Evolutionary conservation across 2,888 invertebrate species (phyloP), one percentile per base, ranked within the genome.

Genomic region (Cepaea hortensis): DNA sequence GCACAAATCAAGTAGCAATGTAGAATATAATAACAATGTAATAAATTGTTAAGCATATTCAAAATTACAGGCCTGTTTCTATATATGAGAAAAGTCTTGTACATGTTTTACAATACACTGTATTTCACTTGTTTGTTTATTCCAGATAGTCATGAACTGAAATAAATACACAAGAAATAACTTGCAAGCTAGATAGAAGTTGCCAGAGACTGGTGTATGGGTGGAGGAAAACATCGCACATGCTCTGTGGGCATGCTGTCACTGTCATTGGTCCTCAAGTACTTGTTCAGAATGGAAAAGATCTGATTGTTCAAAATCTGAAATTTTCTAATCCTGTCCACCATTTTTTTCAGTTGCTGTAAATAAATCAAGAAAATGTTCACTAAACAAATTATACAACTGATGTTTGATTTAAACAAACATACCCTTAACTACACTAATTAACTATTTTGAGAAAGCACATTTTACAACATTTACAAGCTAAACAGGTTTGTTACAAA

Each of bases 241-340:
- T 99, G 98, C 94, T 99, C 99, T 46, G 98, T 98, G 76, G 98
- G 98, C 90, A 90, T 88, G 77, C 97, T 96, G 90, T 95, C 95
- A 9, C 95, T 95, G 93, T 97, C 97, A 86, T 96, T 96, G 92
- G 97, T 97, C 88, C 93, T 97, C 89, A 98, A 96, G 95, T 98
- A 98, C 93, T 98, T 98, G 95, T 98, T 97, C 88, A 99, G 95
- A 89, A 98, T 97, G 75, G 98, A 98, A 95, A 98, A 98, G 91
- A 99, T 98, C 95, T 99, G 99, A 13, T 98, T 98, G 95, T 99
- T 99, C 87, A 99, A 96, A 89, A 99, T 98, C 95, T 99, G 99
- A 95, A 99, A 99, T 87, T 99, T 96, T 81, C 99, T 96, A 93
- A 99, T 98, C 89, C 99, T 96, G 95, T 99, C 99, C 88, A 98